Evolutionary conservation across 2,113 vertebrate genomes (phyloP).

Genomic region (Psittacula cyanocephala): DNA sequence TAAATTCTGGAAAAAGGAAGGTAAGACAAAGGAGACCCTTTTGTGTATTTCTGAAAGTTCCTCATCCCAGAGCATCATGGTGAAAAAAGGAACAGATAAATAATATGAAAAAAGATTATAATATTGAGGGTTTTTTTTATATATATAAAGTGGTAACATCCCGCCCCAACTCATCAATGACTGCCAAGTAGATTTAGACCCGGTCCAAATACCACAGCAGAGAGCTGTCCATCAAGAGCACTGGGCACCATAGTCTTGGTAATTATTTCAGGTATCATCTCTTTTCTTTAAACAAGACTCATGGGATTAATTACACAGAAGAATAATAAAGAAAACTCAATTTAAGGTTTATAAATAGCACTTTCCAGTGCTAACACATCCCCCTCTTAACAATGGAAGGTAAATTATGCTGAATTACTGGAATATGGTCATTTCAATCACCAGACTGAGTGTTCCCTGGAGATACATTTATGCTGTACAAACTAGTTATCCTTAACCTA

Average conservation of each 20-base stretch:
- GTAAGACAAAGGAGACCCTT: not conserved
- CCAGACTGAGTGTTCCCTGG: not conserved
- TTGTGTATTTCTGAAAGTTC: not conserved
- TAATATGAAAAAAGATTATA: not conserved
- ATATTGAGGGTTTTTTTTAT: too few species aligned
- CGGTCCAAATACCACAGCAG: not conserved
- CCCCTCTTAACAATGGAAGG: not conserved
- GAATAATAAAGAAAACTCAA: not conserved
- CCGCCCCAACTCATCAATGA: rapidly evolving
- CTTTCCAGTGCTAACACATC: not conserved
- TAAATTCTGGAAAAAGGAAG: not conserved
- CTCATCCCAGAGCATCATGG: not conserved
- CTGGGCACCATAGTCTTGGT: not conserved
- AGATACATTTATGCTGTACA: not conserved
- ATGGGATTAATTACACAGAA: not conserved
- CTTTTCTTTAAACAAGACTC: not conserved
- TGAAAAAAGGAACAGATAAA: not conserved
- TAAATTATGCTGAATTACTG: conserved; percentile 20
- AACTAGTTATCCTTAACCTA: not conserved
- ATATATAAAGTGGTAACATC: not conserved
- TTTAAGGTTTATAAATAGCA: conserved; percentile 13
- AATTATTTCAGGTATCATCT: not conserved
- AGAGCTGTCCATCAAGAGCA: not conserved
- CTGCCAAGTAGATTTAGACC: not conserved
- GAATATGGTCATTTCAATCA: not conserved